Conservation (phyloP, 2,888 invertebrate species). For the Polymixis flavicincta region DNA sequence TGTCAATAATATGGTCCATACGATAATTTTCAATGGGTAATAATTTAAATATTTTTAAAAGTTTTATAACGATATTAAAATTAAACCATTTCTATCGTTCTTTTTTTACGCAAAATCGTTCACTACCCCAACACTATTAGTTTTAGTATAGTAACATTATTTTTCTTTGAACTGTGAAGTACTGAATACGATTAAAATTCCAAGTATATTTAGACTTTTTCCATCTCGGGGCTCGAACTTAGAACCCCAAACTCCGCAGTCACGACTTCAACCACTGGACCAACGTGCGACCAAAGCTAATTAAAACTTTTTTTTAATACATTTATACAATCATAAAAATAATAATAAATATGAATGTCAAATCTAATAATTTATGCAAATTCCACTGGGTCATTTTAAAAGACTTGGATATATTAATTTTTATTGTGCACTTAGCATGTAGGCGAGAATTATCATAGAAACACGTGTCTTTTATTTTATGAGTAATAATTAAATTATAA, state of each 20-base stretch:
- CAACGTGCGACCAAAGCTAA: background rate
- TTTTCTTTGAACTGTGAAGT: too few relatives aligned
- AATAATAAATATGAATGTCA: background rate
- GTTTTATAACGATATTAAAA: too few relatives aligned
- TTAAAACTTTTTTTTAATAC: background rate
- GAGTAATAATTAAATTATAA: too few relatives aligned
- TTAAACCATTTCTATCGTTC: too few relatives aligned
- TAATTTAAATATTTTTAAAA: too few relatives aligned
- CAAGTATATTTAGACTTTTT: too few relatives aligned
- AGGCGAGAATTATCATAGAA: background rate
- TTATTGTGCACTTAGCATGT: slow-evolving; percentile 19
- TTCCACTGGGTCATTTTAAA: background rate
- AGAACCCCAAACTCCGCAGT: background rate
- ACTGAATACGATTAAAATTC: too few relatives aligned
- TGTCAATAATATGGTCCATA: too few relatives aligned
- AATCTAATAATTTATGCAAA: slow-evolving; percentile 4
- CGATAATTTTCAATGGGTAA: too few relatives aligned
- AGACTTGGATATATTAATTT: background rate
- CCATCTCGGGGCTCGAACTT: background rate
- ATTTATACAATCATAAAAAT: background rate
- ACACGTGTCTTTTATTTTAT: background rate
- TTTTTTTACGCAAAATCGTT: too few relatives aligned
- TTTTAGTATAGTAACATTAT: too few relatives aligned
- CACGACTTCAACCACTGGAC: background rate
- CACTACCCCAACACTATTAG: too few relatives aligned